phyloP scores from a whole-genome alignment of 2,888 invertebrate genomes.

The Stegana nigrithorax region DNA sequence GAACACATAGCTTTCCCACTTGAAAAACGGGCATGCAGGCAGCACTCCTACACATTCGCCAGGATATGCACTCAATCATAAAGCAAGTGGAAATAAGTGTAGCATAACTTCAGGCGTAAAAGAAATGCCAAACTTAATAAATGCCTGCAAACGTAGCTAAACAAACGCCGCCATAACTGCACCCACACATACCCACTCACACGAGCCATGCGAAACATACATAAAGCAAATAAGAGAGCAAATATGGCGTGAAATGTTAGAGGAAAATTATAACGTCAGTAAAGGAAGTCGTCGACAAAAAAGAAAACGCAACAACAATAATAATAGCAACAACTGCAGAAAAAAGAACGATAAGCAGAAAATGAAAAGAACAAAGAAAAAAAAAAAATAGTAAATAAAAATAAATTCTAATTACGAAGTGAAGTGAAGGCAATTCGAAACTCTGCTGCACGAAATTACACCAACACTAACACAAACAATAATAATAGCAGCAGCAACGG shows the following conservation, averaged over 20 bases:
- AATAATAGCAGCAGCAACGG: neutral
- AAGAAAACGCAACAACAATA: neutral
- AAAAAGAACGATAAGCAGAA: neutral
- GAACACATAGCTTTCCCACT: neutral
- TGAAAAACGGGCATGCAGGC: neutral
- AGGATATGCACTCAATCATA: conserved; percentile 9
- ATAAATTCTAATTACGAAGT: conserved; percentile 23
- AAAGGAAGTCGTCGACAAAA: too few species aligned
- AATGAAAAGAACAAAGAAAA: too few species aligned
- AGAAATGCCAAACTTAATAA: conserved; percentile 38
- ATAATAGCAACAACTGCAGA: neutral
- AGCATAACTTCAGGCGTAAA: conserved; percentile 29
- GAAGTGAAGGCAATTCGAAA: conserved; percentile 8
- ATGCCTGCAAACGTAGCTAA: conserved; percentile 23
- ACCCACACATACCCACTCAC: neutral
- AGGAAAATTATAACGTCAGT: conserved; percentile 18
- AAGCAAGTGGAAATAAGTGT: conserved; percentile 2
- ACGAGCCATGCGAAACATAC: neutral
- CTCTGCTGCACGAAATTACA: neutral
- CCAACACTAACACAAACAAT: neutral
- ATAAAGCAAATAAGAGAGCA: conserved; percentile 18
- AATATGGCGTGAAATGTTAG: conserved; percentile 17
- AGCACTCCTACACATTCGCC: neutral
- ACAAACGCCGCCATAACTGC: conserved; percentile 15
- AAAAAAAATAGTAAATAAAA: too few species aligned